A percentile compares a stretch with the other conserved stretches of the same genome.
Conservation (phyloP, 2,113 vertebrate genomes). For the Martes martes region DNA sequence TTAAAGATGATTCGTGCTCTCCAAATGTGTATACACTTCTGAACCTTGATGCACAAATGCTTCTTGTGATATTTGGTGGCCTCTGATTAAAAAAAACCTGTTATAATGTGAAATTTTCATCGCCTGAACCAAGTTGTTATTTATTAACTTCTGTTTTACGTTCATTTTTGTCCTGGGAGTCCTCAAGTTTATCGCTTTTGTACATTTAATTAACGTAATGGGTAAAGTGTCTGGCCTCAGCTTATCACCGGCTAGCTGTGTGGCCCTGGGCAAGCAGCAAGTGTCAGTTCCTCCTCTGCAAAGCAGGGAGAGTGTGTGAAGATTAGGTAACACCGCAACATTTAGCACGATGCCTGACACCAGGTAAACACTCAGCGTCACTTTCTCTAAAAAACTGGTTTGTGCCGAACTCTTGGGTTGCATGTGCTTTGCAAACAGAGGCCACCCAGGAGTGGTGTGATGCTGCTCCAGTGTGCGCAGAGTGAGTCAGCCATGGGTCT, state of each 20-base stretch:
- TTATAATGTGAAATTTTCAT: background rate
- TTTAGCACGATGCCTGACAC: background rate
- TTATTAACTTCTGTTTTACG: background rate
- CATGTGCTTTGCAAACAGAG: background rate
- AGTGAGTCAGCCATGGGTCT: rapidly evolving
- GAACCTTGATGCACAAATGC: background rate
- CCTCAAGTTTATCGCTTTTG: background rate
- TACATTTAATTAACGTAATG: background rate
- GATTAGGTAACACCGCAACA: background rate
- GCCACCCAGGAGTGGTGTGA: background rate
- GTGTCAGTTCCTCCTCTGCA: background rate
- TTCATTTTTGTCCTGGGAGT: background rate
- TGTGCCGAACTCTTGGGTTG: background rate
- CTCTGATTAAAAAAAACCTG: background rate
- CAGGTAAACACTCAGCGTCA: background rate
- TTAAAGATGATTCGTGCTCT: background rate
- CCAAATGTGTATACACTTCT: background rate
- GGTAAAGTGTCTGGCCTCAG: background rate
- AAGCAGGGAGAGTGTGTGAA: background rate
- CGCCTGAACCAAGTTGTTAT: background rate
- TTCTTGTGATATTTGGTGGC: background rate
- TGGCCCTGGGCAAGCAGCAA: background rate
- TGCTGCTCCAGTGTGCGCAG: background rate
- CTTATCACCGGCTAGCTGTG: background rate
- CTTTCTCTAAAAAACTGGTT: background rate